Evolutionary conservation across 2,113 vertebrate genomes (phyloP).

Genomic region (Nycticebus coucang): DNA sequence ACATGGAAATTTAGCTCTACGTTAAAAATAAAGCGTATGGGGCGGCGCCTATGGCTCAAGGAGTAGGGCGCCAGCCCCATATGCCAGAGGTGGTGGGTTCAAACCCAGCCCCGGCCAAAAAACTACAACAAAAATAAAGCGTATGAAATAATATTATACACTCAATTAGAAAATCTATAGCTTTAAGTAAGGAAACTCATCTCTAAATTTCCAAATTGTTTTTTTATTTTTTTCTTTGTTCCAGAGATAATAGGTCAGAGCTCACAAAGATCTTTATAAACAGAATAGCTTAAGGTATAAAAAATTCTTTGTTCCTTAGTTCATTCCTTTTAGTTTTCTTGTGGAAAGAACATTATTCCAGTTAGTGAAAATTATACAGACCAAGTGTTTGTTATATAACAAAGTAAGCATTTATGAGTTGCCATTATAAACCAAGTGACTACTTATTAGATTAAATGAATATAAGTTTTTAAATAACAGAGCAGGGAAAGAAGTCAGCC

Average conservation of each 20-base stretch:
- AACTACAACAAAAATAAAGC: no score
- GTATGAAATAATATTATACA: not conserved
- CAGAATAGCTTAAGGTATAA: not conserved
- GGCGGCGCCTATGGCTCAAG: no score
- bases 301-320: not conserved
- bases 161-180: not conserved
- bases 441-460: conserved; percentile 16
- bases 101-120: no score
- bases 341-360: not conserved
- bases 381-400: not conserved
- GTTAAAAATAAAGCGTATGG: not conserved
- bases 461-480: conserved; percentile 6
- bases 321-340: not conserved
- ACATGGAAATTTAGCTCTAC: not conserved
- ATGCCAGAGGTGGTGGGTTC: no score
- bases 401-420: conserved; percentile 23
- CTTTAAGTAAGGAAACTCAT: conserved; percentile 5
- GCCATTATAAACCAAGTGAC: not conserved
- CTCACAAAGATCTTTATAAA: conserved; percentile 17
- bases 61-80: no score
- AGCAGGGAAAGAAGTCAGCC: not conserved
- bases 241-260: not conserved
- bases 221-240: conserved; percentile 3
- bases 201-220: not conserved
- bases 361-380: conserved; percentile 19